Base-by-base conservation (phyloP, 2,797 vertebrate species). In the Okamejei kenojei region DNA sequence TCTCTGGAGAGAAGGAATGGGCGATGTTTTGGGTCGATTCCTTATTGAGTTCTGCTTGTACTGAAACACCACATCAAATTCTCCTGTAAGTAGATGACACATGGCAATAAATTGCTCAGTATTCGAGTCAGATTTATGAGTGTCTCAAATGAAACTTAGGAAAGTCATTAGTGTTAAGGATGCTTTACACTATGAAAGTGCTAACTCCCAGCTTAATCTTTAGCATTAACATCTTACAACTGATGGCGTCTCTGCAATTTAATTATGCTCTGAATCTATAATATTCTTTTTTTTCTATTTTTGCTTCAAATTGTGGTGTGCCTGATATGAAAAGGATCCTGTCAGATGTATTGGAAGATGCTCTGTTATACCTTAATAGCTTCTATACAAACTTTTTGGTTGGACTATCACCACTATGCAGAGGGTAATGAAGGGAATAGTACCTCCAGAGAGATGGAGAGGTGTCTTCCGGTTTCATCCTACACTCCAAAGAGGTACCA, bases 191-290 rank as follows among this genome's bases (percentile, higher is more conserved):
- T n/a, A 29, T 73, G 68, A 91, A 73, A 91, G 88, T 35, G 65
- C 11, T 91, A 91, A 91, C 68, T 73, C 21, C 23, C 32, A 38
- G 86, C 35, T 73, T 91, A 73, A 32, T 32, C 32, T 10, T 91
- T 19, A 54, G 19, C 21, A 73, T 45, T 54, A 73, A 73, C 38
- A 29, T 45, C 73, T 35, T 91, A 73, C 65, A 45, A 45, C 11
- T 45, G 17, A 15, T 19, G 35, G 19, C 32, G 29, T 65, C 65
- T 26, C 38, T 65, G 11, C 15, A 45, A 65, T 74, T 91, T 38
- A 91, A 91, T 91, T 73, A 73, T 74, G 38, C 68, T 74, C 71
- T 21, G 73, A 91, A 73, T 74, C 88, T 15, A 63, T 74, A 73
- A 35, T 13, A 73, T 17, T 73, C 32, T 15, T 73, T 19, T 73